Base-by-base conservation (phyloP, 2,888 invertebrate genomes). In the Drosophila pseudotakahashii region DNA sequence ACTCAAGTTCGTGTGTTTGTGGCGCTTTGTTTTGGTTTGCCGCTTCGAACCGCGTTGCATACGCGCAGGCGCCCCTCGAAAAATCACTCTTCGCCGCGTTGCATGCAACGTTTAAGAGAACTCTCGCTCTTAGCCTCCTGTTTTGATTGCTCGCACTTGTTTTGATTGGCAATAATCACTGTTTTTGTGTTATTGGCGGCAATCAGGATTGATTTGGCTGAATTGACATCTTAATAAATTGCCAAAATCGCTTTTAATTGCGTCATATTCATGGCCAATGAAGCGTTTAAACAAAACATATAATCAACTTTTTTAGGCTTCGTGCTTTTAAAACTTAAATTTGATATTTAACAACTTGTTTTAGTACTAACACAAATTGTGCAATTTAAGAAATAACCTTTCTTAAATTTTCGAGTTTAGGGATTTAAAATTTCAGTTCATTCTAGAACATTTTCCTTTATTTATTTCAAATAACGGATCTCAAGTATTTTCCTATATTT, bases 41-140 rank as follows among this genome's bases (percentile, higher is more conserved):
- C 11, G 75, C 83, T 71, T 82, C 88, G 44, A 80, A 79, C 84
- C 69, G 57, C 52, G 85, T 88, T 86, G 85, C 85, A 86, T 86
- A 86, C 80, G 87, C 87, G 74, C 85, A 79, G 85, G 85, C 85
- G 85, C 85, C 67, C 11, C 42, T 30, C 7, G 19, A 64, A 76
- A 76, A 75, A 41, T 41, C 55, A 37, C 77, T 82, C 83, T 86
- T 80, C 32, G 26, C 45, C 34, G 42, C 13, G 23, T 50, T 62
- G 30, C 37, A 14, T 36, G 41, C 16, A 14, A 42, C 58, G 44
- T 9, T 30, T 68, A 77, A 80, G 84, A 76, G 86, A 47, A 44
- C n/a, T n/a, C 50, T 30, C 32, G 34, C 48, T 88, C 85, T 88
- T 81, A 10, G 32, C 14, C 26, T 42, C 51, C 36, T 53, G 68